Conservation (phyloP, 2,113 vertebrate genomes). For the Callopanchax toddi region DNA sequence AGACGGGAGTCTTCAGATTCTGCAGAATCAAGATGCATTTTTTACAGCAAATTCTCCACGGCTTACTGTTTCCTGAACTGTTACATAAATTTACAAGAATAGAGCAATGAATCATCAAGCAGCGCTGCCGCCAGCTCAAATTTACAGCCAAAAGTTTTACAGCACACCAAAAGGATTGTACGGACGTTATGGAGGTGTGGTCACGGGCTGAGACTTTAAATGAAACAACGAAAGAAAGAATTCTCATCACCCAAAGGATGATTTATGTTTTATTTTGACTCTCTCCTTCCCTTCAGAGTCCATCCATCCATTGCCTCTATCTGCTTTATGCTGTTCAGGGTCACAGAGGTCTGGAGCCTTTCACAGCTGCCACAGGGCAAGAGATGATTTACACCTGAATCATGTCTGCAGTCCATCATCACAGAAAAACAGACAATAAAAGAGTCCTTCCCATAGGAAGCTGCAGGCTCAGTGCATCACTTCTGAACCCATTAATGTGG, state of each 20-base stretch:
- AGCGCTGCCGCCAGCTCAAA: background rate
- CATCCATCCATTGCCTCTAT: background rate
- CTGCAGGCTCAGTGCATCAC: no score
- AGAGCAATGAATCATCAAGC: background rate
- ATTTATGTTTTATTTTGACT: constrained; percentile 4
- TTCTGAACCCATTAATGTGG: no score
- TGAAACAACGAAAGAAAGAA: background rate
- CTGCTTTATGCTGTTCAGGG: no score
- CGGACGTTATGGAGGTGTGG: background rate
- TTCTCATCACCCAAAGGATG: background rate
- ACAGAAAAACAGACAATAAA: background rate
- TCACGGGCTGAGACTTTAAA: background rate
- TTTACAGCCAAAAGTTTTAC: background rate
- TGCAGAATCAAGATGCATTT: background rate
- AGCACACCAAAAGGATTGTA: no score
- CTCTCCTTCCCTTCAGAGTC: background rate
- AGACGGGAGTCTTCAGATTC: background rate
- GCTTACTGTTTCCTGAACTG: background rate
- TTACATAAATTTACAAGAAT: background rate
- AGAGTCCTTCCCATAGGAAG: no score
- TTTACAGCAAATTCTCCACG: no score
- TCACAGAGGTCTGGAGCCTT: background rate
- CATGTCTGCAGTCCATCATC: background rate
- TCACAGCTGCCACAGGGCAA: background rate
- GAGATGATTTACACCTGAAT: background rate